Percentiles rank a stretch among this genome's conserved stretches.
Evolutionary conservation across 2,888 invertebrate species (phyloP).

Genomic region (Cordylochernes scorpioides): DNA sequence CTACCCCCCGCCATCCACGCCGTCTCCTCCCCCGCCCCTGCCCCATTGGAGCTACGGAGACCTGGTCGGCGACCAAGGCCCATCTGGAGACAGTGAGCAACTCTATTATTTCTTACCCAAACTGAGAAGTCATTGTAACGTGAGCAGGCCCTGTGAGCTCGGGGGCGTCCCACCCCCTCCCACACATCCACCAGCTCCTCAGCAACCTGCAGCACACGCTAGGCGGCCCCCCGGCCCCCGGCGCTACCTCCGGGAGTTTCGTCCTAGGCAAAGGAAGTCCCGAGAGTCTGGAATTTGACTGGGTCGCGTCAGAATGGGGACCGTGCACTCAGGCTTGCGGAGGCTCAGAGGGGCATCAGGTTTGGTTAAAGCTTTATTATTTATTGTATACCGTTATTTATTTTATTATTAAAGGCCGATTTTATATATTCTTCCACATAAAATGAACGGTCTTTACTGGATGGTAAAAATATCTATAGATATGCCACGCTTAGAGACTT

Average conservation of each 20-base stretch:
- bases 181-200: constrained; percentile 39
- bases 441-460: too few species aligned
- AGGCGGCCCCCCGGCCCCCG: constrained; percentile 16
- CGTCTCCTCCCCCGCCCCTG: too few species aligned
- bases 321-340: constrained; percentile 58
- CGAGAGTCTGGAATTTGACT: constrained; percentile 36
- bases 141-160: constrained; percentile 5
- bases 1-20: background rate
- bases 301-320: constrained; percentile 61
- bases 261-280: constrained; percentile 23
- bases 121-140: constrained; percentile 3
- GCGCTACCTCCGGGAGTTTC: constrained; percentile 15
- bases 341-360: constrained; percentile 35
- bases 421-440: too few species aligned
- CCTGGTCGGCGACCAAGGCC: constrained; percentile 6
- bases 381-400: too few species aligned
- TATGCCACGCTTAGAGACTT: too few species aligned
- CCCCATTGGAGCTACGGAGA: too few species aligned
- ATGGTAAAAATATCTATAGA: too few species aligned
- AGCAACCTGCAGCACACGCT: constrained; percentile 30
- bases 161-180: constrained; percentile 26
- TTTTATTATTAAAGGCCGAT: too few species aligned
- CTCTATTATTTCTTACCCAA: constrained; percentile 6
- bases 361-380: too few species aligned
- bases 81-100: constrained; percentile 5